Evolutionary conservation across 2,113 vertebrate genomes (phyloP).

Genomic region (Sula dactylatra): DNA sequence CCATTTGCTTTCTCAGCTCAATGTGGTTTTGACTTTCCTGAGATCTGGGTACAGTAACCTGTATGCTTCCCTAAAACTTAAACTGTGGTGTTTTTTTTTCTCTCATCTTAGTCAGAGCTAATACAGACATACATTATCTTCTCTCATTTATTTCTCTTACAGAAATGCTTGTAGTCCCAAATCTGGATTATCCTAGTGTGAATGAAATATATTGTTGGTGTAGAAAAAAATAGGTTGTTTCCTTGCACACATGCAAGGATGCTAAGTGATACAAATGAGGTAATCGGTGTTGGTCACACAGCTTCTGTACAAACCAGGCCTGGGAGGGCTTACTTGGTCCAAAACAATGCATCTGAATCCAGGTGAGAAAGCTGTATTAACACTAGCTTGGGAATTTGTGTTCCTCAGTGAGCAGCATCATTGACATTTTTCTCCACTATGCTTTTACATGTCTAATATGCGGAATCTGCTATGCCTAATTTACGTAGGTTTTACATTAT

Average conservation of each 20-base stretch:
- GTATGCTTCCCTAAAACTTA: neutral
- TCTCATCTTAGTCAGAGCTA: neutral
- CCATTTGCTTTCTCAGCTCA: neutral
- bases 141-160: neutral
- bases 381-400: neutral
- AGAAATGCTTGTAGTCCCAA: neutral
- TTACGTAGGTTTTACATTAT: neutral
- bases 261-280: neutral
- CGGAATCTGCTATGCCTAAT: neutral
- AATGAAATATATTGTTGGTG: neutral
- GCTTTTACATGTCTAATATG: neutral
- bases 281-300: neutral
- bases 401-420: neutral
- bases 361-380: neutral
- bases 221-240: neutral
- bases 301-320: neutral
- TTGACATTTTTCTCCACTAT: neutral
- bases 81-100: neutral
- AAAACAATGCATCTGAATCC: neutral
- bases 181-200: neutral
- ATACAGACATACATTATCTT: neutral
- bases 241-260: neutral
- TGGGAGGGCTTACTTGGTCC: neutral
- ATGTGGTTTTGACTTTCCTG: neutral
- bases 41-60: neutral